phyloP scores from a whole-genome alignment of 2,888 invertebrate species.

The Anaspis maculata region DNA sequence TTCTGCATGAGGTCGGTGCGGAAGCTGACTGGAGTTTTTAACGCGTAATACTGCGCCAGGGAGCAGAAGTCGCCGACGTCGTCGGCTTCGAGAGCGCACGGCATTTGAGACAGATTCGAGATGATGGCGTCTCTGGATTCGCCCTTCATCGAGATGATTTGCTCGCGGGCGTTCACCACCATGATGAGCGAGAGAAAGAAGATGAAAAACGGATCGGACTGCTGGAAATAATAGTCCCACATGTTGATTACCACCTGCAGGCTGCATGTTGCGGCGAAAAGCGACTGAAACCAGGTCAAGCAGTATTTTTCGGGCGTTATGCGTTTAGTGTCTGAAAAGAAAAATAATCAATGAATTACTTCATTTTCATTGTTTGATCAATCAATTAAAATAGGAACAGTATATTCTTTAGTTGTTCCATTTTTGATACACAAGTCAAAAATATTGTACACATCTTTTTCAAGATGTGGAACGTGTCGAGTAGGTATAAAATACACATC shows the following conservation, averaged over 20 bases:
- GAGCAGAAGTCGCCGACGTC: conserved; percentile 97
- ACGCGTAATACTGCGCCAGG: conserved; percentile 89
- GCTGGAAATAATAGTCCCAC: conserved; percentile 97
- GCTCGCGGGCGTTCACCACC: conserved; percentile 87
- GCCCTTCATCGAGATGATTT: conserved; percentile 68
- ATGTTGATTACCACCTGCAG: conserved; percentile 81
- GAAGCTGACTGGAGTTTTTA: conserved; percentile 89
- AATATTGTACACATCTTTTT: no score
- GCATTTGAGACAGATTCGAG: conserved; percentile 47
- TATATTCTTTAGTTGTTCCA: no score
- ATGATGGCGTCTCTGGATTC: conserved; percentile 61
- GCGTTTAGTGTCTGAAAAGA: conserved; percentile 90
- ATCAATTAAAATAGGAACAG: no score
- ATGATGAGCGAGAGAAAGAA: conserved; percentile 93
- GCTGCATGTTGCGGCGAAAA: conserved; percentile 82
- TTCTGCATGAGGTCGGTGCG: conserved; percentile 70
- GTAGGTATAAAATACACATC: no score
- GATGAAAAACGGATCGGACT: conserved; percentile 91
- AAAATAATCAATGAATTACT: no score
- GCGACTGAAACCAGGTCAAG: conserved; percentile 78
- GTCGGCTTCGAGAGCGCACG: conserved; percentile 80
- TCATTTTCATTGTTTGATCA: no score
- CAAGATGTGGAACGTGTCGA: no score
- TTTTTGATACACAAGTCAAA: no score
- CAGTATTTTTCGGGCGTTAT: conserved; percentile 89